Evolutionary conservation across 2,888 invertebrate species (phyloP), one percentile per base, ranked within the genome.

Genomic region (Drosophila meridiana): DNA sequence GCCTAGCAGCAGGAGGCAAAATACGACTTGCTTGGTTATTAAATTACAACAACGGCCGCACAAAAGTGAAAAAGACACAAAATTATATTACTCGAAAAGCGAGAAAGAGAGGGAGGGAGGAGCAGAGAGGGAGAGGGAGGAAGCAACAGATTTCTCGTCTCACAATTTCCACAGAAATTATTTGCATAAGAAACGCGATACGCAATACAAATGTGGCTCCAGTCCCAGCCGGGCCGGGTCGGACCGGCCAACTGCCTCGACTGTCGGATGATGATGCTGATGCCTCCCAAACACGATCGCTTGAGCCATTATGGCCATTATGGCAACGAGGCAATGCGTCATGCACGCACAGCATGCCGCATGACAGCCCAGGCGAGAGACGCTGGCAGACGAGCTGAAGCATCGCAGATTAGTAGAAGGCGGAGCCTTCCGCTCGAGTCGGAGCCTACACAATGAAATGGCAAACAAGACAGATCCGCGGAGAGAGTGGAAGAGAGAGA

Each of bases 181-280:
- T 87, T 87, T 87, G 90, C 89, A 90, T 87, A 90, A 90, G 89
- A 89, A 87, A 90, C 87, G 87, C 87, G 90, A 87, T 90, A 87
- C 76, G 89, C 89, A 87, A 53, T 45, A 69, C 66, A 66, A 64
- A 64, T 38, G 50, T 36, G 45, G 26, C 43, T 52, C 45, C 56
- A 64, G 72, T 74, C 69, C 61, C 55, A 26, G 38, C 14, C 45
- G 11, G 32, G 9, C 34, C 20, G 11, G 30, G 28, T 28, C 65
- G 53, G 30, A 34, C 75, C 55, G 64, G 48, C 45, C 60, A 58
- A 56, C 32, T 60, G 64, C 43, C 30, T 32, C 42, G 66, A 26
- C 40, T 67, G 67, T 76, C 55, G 45, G 63, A 50, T 76, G 87
- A 70, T 70, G 82, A 62, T 63, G 72, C 45, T 78, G 87, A 72